Percentiles rank a stretch among this genome's conserved stretches.
phyloP scores from a whole-genome alignment of 2,113 vertebrate genomes.

The Salvelinus alpinus region DNA sequence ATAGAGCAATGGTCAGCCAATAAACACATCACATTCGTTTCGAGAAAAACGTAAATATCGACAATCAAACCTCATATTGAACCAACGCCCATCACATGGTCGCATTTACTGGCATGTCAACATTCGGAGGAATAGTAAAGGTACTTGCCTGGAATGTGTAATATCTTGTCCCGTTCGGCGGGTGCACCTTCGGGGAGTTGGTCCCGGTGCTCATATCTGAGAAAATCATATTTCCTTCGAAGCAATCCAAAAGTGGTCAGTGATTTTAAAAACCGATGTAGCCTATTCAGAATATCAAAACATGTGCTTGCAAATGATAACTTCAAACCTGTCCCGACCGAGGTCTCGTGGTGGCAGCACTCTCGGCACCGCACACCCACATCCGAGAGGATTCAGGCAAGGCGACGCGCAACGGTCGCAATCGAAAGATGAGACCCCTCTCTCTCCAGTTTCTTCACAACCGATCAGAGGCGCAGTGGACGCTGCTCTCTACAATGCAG shows the following conservation, averaged over 20 bases:
- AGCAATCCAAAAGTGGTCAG: conserved; percentile 79
- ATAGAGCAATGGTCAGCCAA: not conserved
- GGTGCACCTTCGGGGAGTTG: conserved; percentile 94
- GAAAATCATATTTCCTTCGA: conserved; percentile 93
- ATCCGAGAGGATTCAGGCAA: conserved; percentile 33
- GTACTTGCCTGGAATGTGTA: conserved; percentile 96
- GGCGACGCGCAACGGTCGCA: conserved; percentile 22
- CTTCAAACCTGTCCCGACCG: conserved; percentile 75
- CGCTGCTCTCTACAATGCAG: conserved; percentile 5
- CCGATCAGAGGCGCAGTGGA: not conserved
- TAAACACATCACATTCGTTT: not conserved
- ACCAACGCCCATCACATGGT: not conserved
- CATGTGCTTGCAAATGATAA: conserved; percentile 65
- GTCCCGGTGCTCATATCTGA: conserved; percentile 94
- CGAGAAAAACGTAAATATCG: not conserved
- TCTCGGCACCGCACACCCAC: conserved; percentile 63
- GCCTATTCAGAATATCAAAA: conserved; percentile 70
- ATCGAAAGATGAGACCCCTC: conserved; percentile 1
- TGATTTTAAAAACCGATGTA: conserved; percentile 54
- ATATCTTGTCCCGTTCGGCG: conserved; percentile 94
- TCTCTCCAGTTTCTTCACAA: not conserved
- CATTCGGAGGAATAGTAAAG: not conserved
- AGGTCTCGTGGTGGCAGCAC: conserved; percentile 47
- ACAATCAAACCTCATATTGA: not conserved
- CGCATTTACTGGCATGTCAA: not conserved